Evolutionary conservation across 2,888 invertebrate species (phyloP).

Genomic region (Linnaemya vulpina): DNA sequence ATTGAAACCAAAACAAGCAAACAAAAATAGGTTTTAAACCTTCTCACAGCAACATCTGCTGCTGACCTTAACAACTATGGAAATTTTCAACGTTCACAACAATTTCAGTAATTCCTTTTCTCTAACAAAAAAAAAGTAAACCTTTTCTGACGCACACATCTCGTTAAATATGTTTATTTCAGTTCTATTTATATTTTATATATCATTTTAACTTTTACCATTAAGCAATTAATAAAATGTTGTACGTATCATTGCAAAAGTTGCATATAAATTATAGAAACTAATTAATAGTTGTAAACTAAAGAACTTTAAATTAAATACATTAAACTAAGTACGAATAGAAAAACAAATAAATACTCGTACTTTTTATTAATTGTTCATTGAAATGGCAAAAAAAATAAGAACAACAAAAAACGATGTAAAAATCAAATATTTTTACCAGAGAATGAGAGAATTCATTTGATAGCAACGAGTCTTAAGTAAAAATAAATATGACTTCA

Average conservation of each 20-base stretch:
- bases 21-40: no score
- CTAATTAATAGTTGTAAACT: constrained; percentile 11
- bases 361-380: constrained; percentile 20
- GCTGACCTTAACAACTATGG: no score
- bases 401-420: constrained; percentile 9
- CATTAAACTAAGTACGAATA: constrained; percentile 8
- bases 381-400: not conserved
- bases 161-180: not conserved
- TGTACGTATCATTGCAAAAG: constrained; percentile 37
- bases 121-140: no score
- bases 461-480: constrained; percentile 37
- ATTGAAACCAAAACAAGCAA: no score
- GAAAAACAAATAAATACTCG: constrained; percentile 36
- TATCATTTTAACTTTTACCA: constrained; percentile 3
- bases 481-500: constrained; percentile 71
- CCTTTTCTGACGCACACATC: not conserved
- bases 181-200: not conserved
- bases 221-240: constrained; percentile 43
- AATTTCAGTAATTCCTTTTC: no score
- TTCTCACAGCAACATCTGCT: no score
- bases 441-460: constrained; percentile 54
- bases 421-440: constrained; percentile 36
- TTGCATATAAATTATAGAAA: constrained; percentile 12
- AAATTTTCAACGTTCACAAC: no score
- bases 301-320: constrained; percentile 44